phyloP scores from a whole-genome alignment of 2,113 vertebrate genomes.

The Rhynchomys soricoides region DNA sequence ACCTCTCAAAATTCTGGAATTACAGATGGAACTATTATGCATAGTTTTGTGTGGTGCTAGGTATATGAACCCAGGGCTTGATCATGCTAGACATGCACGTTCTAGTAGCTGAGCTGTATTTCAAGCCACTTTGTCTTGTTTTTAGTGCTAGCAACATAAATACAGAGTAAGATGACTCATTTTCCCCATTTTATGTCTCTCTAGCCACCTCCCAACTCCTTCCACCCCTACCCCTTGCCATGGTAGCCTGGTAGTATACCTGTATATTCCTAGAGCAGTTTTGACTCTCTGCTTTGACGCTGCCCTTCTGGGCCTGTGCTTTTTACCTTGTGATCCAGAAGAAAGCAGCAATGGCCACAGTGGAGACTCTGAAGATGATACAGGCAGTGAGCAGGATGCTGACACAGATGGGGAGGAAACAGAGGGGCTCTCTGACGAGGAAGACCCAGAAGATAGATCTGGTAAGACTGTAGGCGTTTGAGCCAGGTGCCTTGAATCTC shows the following conservation, averaged over 20 bases:
- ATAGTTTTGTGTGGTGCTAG: neutral
- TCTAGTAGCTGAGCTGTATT: neutral
- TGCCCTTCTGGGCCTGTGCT: neutral
- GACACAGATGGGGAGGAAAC: slow-evolving; percentile 85
- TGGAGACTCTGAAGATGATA: slow-evolving; percentile 86
- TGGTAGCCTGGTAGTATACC: too few species aligned
- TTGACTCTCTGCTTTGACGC: neutral
- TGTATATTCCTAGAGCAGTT: fast-evolving
- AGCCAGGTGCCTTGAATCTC: fast-evolving
- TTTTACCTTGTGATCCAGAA: slow-evolving; percentile 73
- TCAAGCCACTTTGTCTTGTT: neutral
- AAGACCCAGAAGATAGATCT: slow-evolving; percentile 82
- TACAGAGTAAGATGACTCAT: fast-evolving
- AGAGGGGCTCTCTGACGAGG: slow-evolving; percentile 88
- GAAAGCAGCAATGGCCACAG: slow-evolving; percentile 85
- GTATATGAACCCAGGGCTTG: too few species aligned
- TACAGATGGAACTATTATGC: too few species aligned
- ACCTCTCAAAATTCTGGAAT: neutral
- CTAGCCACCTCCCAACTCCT: fast-evolving
- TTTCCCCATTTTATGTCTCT: neutral
- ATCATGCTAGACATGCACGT: neutral
- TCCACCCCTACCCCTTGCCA: too few species aligned
- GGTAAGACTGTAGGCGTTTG: neutral
- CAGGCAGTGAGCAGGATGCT: slow-evolving; percentile 83
- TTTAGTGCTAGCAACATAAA: fast-evolving